A percentile compares a stretch with the other conserved stretches of the same genome.
Conservation (phyloP, 2,888 invertebrate species). For the Zelleria hepariella region DNA sequence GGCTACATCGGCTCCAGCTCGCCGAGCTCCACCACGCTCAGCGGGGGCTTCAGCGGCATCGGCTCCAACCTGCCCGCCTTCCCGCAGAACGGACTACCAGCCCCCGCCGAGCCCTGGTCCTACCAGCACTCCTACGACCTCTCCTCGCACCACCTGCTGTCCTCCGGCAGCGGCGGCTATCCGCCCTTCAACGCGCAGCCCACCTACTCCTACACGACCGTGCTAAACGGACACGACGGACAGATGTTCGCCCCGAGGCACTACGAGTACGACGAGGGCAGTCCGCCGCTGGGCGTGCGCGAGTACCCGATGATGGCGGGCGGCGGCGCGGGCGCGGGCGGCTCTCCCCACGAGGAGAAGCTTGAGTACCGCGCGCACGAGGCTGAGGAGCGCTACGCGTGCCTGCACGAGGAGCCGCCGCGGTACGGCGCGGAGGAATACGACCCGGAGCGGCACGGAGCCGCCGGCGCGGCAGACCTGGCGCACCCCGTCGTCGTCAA, state of each 20-base stretch:
- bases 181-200: conserved; percentile 75
- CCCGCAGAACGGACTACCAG: conserved; percentile 73
- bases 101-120: conserved; percentile 85
- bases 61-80: conserved; percentile 65
- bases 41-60: conserved; percentile 73
- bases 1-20: conserved; percentile 81
- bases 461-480: conserved; percentile 25
- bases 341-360: conserved; percentile 73
- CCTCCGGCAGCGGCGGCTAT: conserved; percentile 77
- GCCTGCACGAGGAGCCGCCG: conserved; percentile 61
- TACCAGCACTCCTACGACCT: conserved; percentile 85
- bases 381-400: conserved; percentile 61
- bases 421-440: conserved; percentile 75
- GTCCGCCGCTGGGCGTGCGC: conserved; percentile 74
- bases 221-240: conserved; percentile 80
- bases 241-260: conserved; percentile 80
- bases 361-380: conserved; percentile 56
- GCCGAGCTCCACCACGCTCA: conserved; percentile 76
- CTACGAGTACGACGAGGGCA: conserved; percentile 73
- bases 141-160: conserved; percentile 81
- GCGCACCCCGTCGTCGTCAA: conserved; percentile 67
- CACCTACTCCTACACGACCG: conserved; percentile 76
- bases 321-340: conserved; percentile 60
- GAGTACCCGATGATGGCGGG: conserved; percentile 77
- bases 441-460: conserved; percentile 55